Percentiles rank a stretch among this genome's conserved stretches.
Evolutionary conservation across 2,113 vertebrate species (phyloP).

Genomic region (Ammodramus savannarum): DNA sequence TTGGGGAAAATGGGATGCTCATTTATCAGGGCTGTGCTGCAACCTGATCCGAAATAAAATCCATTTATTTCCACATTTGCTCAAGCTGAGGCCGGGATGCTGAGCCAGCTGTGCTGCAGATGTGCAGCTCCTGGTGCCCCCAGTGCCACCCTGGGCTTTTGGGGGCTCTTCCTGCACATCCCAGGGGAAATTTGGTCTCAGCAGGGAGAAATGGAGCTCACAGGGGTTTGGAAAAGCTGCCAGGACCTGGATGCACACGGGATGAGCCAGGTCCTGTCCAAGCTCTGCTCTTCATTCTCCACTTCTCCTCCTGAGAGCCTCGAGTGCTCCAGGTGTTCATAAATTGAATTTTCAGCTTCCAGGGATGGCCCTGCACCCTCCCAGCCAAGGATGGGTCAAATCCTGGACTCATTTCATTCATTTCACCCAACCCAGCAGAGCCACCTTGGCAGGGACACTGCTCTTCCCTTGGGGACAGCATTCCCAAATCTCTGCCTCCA

Average conservation of each 20-base stretch:
- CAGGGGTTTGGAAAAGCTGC: background rate
- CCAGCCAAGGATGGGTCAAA: background rate
- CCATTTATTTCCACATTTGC: background rate
- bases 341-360: background rate
- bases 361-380: accelerated
- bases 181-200: accelerated
- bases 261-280: background rate
- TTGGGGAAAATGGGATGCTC: background rate
- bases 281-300: background rate
- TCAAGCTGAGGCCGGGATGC: accelerated
- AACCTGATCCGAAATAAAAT: background rate
- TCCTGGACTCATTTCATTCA: accelerated
- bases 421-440: accelerated
- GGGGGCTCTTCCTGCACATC: background rate
- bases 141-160: accelerated
- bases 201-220: background rate
- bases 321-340: accelerated
- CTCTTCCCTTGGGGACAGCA: background rate
- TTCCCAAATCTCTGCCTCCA: background rate
- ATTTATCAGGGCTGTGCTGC: background rate
- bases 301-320: background rate
- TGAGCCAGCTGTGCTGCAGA: background rate
- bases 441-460: accelerated
- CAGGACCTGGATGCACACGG: background rate
- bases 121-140: background rate